Percentiles rank a stretch among this genome's conserved stretches.
Evolutionary conservation across 53 echinoderm and acorn worm genomes (phyloP).

Genomic region (Echinometra lucunter): DNA sequence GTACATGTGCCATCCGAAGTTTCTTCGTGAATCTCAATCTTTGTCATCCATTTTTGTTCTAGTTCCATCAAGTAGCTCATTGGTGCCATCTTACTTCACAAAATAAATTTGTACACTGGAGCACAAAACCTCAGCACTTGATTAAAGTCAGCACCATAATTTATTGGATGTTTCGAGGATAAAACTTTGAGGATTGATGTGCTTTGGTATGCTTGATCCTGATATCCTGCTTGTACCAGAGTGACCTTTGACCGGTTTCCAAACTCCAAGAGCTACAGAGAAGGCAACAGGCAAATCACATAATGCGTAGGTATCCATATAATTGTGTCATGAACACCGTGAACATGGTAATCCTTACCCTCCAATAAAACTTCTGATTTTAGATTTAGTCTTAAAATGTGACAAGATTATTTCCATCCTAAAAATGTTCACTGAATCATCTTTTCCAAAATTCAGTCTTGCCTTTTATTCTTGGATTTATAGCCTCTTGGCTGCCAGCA

Average conservation of each 20-base stretch:
- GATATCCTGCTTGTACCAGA: no score
- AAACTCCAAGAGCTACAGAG: not conserved
- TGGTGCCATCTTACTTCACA: no score
- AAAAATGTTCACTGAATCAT: not conserved
- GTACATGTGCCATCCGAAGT: no score
- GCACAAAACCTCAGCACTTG: not conserved
- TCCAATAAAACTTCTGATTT: not conserved
- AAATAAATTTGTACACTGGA: no score
- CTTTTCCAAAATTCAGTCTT: no score
- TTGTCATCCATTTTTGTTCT: not conserved
- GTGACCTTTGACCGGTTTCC: not conserved
- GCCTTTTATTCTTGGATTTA: no score
- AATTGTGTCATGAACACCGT: not conserved
- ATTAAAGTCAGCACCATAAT: not conserved
- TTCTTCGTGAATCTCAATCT: not conserved
- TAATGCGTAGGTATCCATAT: slow-evolving; percentile 5
- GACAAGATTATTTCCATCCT: not conserved
- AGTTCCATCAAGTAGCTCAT: not conserved
- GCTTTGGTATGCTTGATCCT: not conserved
- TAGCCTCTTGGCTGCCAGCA: no score
- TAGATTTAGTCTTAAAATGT: not conserved
- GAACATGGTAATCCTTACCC: not conserved
- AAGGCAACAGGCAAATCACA: not conserved
- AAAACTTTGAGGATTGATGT: not conserved
- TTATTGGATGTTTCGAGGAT: not conserved